Evolutionary conservation across 37 sponge, comb jelly and placozoan species (phyloP), one percentile per base, ranked within the genome.

Genomic region (Cliona cf. orientalis): DNA sequence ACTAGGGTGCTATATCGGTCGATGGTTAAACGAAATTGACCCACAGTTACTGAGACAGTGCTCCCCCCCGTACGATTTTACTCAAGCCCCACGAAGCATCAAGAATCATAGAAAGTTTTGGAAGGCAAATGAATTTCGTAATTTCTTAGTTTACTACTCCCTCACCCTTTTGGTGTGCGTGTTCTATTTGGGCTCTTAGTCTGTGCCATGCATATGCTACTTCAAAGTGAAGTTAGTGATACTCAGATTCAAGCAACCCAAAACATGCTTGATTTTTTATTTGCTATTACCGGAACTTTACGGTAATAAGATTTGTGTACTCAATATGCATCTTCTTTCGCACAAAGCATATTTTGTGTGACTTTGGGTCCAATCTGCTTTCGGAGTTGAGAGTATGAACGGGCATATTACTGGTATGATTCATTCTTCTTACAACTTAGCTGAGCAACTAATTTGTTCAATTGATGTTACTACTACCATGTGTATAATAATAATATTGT

Each of bases 1-100:
- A 19, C 17, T 49, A 11, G 11, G 11, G 55, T 19, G 17, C 17
- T n/a, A n/a, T n/a, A n/a, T n/a, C n/a, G n/a, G n/a, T n/a, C 55
- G 55, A 49, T 19, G 17, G 17, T 17, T 49, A 19, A 11, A 49
- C 11, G 55, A 49, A 49, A 49, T 49, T 49, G 75, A 74, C 39
- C 9, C 58, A 31, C 28, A 32, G 28, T 28, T 74, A 37, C 12
- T 55, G 14, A 49, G 55, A 17, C 57, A 55, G 34, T 22, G 33
- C n/a, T n/a, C n/a, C 1, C 75, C 75, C 3, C 75, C 75, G 22
- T 29, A 53, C 39, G 75, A 74, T 25, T 74, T 74, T 74, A 55
- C 33, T 19, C 56, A 58, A 32, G 57, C 57, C 22, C 75, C 75
- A 55, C 1, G 75, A 74, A 29, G 33, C 58, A 74, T 74, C 12